Evolutionary conservation across 2,888 invertebrate genomes (phyloP).

Genomic region (Orthosia incerta): DNA sequence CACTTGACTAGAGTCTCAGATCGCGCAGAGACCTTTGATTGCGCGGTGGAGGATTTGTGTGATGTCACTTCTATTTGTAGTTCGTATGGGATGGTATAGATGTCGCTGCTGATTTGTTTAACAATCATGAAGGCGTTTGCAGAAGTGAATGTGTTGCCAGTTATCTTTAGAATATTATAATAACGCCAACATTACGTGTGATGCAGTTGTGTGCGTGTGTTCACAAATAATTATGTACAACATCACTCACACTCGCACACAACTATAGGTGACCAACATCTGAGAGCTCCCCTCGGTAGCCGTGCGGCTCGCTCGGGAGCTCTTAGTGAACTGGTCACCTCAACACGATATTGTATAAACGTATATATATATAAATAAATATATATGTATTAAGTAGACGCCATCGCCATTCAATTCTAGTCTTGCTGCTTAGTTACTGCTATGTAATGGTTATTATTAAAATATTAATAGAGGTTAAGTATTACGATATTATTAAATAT

Average conservation of each 20-base stretch:
- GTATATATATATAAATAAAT: conserved; percentile 76
- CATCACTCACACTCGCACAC: background rate
- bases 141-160: conserved; percentile 9
- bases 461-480: conserved; percentile 81
- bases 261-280: background rate
- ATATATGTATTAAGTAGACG: conserved; percentile 78
- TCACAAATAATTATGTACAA: background rate
- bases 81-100: background rate
- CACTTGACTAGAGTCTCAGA: no score
- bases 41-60: no score
- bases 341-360: conserved; percentile 59
- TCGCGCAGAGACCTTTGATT: no score
- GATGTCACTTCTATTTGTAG: no score
- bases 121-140: no score
- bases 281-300: no score
- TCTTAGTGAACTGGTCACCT: no score
- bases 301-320: no score
- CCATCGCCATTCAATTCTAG: conserved; percentile 89
- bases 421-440: conserved; percentile 85
- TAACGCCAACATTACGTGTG: conserved; percentile 21
- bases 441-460: conserved; percentile 81
- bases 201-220: conserved; percentile 21
- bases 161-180: conserved; percentile 20
- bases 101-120: no score
- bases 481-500: conserved; percentile 78